Percentiles rank a stretch among this genome's conserved stretches.
Evolutionary conservation across 2,888 invertebrate species (phyloP).

Genomic region (Phragmatobia fuliginosa): DNA sequence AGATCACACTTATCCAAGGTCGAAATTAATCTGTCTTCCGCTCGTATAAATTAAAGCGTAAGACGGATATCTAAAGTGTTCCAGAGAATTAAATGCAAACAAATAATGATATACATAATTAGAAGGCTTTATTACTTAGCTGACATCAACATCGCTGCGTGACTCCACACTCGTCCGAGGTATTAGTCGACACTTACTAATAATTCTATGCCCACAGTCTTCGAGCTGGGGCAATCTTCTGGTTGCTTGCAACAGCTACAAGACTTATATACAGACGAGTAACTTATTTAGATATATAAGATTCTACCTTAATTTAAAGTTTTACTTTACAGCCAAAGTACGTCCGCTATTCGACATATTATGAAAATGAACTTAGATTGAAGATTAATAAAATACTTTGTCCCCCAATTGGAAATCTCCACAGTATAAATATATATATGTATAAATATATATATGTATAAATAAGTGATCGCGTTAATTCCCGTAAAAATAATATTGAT

Average conservation of each 20-base stretch:
- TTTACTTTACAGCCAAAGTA: too few species aligned
- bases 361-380: too few species aligned
- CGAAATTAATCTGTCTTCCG: not conserved
- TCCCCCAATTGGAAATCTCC: too few species aligned
- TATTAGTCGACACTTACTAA: conserved; percentile 63
- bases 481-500: too few species aligned
- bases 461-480: too few species aligned
- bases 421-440: too few species aligned
- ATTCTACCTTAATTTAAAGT: too few species aligned
- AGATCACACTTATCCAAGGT: not conserved
- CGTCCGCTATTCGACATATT: too few species aligned
- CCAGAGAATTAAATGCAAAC: conserved; percentile 26
- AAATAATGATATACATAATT: conserved; percentile 31
- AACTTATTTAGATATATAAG: not conserved
- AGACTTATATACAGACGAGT: not conserved
- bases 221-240: conserved; percentile 18
- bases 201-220: conserved; percentile 56
- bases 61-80: conserved; percentile 4
- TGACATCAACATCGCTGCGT: conserved; percentile 50
- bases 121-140: conserved; percentile 27
- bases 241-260: not conserved
- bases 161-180: conserved; percentile 61
- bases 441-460: too few species aligned
- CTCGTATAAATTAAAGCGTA: conserved; percentile 4
- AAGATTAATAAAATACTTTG: too few species aligned